Conservation (phyloP, 2,797 vertebrate species). For the Acomys russatus region DNA sequence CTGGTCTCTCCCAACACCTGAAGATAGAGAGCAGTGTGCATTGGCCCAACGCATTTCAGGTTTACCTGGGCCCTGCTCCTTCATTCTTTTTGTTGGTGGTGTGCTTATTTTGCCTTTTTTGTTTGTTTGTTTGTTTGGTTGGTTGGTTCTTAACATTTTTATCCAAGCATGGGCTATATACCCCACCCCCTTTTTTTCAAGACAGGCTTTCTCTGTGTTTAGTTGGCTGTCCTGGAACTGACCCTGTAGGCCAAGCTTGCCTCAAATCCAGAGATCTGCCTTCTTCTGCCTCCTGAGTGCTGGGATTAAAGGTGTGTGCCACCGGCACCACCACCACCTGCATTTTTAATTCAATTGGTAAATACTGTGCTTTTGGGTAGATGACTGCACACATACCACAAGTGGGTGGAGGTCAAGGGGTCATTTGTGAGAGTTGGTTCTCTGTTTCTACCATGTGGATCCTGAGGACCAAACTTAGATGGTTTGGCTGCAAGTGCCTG, state of each 20-base stretch:
- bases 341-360: background rate
- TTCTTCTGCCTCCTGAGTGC: no score
- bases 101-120: background rate
- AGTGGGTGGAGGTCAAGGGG: background rate
- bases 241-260: no score
- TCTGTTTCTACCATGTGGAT: background rate
- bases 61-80: background rate
- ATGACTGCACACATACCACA: background rate
- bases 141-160: no score
- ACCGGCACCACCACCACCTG: no score
- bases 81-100: background rate
- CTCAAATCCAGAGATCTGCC: no score
- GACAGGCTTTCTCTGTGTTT: no score
- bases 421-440: no score
- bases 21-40: background rate
- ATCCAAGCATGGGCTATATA: no score
- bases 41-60: background rate
- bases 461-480: background rate
- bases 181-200: no score
- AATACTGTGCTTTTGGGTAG: background rate
- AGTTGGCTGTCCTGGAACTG: no score
- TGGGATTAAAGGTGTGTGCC: no score
- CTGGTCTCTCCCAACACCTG: background rate
- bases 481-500: background rate
- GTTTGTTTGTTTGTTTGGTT: no score